phyloP scores from a whole-genome alignment of 92 coral and sea anemone species.

The Phymanthus crucifer region DNA sequence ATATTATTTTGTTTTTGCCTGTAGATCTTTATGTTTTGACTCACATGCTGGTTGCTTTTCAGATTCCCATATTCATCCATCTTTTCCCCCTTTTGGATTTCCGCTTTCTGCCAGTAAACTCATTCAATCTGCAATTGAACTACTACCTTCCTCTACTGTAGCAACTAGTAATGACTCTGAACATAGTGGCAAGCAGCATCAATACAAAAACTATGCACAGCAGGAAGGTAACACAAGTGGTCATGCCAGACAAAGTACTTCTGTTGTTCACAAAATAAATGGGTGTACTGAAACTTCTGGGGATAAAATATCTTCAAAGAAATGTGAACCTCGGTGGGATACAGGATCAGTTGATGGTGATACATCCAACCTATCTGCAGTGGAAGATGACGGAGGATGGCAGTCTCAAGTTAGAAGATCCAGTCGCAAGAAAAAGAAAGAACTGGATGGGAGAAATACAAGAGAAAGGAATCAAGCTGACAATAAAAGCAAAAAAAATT shows the following conservation, averaged over 20 bases:
- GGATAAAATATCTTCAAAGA: neutral
- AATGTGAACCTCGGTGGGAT: constrained; percentile 22
- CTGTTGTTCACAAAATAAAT: neutral
- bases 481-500: constrained; percentile 17
- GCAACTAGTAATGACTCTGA: neutral
- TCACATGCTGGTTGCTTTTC: constrained; percentile 1
- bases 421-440: constrained; percentile 72
- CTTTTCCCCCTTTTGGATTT: constrained; percentile 86
- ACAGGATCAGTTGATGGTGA: constrained; percentile 60
- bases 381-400: constrained; percentile 78
- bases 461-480: constrained; percentile 31
- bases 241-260: neutral
- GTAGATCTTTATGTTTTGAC: neutral
- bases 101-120: constrained; percentile 84
- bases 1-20: too few species aligned
- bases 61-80: constrained; percentile 38
- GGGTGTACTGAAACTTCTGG: neutral
- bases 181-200: neutral
- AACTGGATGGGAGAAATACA: constrained; percentile 23
- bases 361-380: constrained; percentile 61
- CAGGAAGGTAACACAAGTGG: neutral
- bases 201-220: neutral
- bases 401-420: constrained; percentile 74
- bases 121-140: constrained; percentile 74
- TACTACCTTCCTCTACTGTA: constrained; percentile 31